Conservation (phyloP, 2,888 invertebrate genomes). For the Eumerus sabulonum region DNA sequence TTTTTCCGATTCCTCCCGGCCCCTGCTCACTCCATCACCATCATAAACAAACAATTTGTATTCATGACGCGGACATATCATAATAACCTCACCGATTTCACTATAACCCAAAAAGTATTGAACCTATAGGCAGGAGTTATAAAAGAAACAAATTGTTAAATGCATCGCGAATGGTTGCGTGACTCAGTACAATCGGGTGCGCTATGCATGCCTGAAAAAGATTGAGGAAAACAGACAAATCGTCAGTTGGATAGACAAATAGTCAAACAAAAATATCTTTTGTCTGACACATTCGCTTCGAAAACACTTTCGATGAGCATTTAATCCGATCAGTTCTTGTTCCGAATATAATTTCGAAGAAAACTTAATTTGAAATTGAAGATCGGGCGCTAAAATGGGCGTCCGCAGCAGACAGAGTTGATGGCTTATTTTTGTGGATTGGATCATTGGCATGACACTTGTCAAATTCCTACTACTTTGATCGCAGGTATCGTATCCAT, state of each 20-base stretch:
- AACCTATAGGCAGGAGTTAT: constrained; percentile 16
- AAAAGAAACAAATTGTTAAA: constrained; percentile 27
- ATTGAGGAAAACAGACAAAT: neutral
- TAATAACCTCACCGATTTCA: constrained; percentile 53
- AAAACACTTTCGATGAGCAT: constrained; percentile 51
- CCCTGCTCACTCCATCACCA: no score
- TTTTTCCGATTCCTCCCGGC: neutral
- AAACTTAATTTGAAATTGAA: no score
- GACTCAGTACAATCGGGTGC: constrained; percentile 21
- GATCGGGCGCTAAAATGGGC: no score
- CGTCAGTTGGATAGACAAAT: no score
- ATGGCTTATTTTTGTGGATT: no score
- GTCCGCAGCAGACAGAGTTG: no score
- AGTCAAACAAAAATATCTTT: neutral
- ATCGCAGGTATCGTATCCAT: no score
- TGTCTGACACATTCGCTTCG: constrained; percentile 15
- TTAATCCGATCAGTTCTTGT: constrained; percentile 38
- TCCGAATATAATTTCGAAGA: no score
- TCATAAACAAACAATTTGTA: constrained; percentile 35
- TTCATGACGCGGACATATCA: constrained; percentile 32
- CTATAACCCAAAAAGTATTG: constrained; percentile 31
- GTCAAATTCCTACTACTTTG: no score
- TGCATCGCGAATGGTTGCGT: constrained; percentile 33
- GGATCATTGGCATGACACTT: no score
- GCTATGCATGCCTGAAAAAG: no score